Evolutionary conservation across 92 coral and sea anemone species (phyloP).

Genomic region (Siderastrea siderea): DNA sequence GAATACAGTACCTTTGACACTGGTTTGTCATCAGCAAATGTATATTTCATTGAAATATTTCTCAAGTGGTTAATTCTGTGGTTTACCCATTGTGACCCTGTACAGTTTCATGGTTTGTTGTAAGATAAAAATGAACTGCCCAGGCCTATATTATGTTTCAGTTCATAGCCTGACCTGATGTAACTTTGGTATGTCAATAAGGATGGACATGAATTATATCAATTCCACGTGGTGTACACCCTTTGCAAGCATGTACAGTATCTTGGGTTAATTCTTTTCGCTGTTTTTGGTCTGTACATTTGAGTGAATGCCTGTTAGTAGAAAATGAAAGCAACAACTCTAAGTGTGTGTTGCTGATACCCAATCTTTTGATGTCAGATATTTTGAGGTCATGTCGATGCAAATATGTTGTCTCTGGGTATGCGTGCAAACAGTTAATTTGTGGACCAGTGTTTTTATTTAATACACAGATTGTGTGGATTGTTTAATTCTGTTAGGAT

Average conservation of each 20-base stretch:
- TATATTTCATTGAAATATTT: not conserved
- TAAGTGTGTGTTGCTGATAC: no score
- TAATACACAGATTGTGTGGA: no score
- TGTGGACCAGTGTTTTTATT: no score
- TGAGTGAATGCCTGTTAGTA: not conserved
- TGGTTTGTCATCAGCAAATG: not conserved
- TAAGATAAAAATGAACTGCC: not conserved
- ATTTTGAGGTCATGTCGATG: no score
- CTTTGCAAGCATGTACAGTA: not conserved
- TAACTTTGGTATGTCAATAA: not conserved
- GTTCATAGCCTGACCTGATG: not conserved
- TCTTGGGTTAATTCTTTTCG: not conserved
- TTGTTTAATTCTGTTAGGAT: no score
- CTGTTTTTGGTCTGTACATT: no score
- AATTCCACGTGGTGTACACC: constrained; percentile 35
- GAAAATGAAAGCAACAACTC: not conserved
- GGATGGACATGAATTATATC: constrained; percentile 13
- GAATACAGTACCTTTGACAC: not conserved
- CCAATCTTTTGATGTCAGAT: no score
- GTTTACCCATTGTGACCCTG: not conserved
- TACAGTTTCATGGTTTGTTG: not conserved
- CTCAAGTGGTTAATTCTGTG: constrained; percentile 3
- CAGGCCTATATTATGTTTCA: not conserved
- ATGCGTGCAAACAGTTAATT: no score
- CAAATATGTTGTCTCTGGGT: no score